Conservation (phyloP, 2,797 vertebrate genomes). For the Anabacerthia variegaticeps region DNA sequence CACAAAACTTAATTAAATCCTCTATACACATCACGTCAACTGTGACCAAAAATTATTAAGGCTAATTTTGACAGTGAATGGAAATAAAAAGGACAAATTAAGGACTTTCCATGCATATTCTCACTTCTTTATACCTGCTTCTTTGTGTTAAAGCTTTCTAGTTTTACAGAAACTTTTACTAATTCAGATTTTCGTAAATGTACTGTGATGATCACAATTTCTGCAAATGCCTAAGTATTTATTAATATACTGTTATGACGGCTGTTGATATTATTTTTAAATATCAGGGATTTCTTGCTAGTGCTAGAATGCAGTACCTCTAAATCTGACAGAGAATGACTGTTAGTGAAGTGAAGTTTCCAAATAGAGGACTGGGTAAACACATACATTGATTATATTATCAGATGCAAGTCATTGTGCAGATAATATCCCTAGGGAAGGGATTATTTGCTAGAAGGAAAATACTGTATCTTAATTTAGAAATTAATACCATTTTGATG, state of each 20-base stretch:
- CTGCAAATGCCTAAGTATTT: neutral
- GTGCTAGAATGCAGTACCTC: neutral
- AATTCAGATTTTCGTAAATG: neutral
- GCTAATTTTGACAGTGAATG: neutral
- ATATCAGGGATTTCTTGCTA: neutral
- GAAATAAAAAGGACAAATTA: neutral
- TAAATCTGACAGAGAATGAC: neutral
- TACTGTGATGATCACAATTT: neutral
- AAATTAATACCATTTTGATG: neutral
- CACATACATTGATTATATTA: neutral
- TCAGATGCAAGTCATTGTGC: neutral
- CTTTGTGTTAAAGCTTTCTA: neutral
- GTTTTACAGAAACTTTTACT: neutral
- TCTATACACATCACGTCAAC: neutral
- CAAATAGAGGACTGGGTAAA: neutral
- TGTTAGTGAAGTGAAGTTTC: neutral
- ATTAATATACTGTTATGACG: neutral
- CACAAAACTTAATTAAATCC: neutral
- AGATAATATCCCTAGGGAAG: neutral
- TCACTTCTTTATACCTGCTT: neutral
- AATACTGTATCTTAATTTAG: neutral
- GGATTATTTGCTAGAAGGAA: neutral
- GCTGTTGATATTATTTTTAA: neutral
- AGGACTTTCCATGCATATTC: neutral
- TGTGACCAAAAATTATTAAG: constrained; percentile 16